Conservation (phyloP, 2,113 vertebrate genomes). For the Baryphthengus martii region DNA sequence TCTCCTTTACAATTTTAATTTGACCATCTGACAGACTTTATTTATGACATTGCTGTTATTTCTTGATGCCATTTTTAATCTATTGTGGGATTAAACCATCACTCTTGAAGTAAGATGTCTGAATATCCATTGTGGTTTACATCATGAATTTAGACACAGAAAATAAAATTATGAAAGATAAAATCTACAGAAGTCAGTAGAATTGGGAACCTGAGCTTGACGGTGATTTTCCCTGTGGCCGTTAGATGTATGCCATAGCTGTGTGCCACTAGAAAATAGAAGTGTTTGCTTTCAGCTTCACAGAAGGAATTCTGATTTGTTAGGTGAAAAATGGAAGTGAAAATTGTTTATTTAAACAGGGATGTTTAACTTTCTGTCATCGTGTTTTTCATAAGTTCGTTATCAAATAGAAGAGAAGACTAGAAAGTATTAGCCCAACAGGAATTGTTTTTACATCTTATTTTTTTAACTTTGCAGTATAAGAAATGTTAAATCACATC, state of each 20-base stretch:
- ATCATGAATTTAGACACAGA: background rate
- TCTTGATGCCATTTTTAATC: background rate
- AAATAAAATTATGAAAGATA: background rate
- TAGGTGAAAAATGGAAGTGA: background rate
- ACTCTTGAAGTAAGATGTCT: background rate
- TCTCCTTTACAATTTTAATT: background rate
- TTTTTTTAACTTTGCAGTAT: background rate
- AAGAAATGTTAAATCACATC: background rate
- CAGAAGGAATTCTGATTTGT: background rate
- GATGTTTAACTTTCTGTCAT: background rate
- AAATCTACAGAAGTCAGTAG: background rate
- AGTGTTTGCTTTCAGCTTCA: background rate
- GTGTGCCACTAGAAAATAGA: background rate
- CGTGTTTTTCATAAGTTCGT: background rate
- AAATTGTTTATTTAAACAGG: background rate
- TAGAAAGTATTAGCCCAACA: background rate
- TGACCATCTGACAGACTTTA: background rate
- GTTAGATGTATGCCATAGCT: fast-evolving
- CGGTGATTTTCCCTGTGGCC: background rate
- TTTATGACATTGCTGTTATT: background rate
- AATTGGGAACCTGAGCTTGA: background rate
- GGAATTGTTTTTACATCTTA: background rate
- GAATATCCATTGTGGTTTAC: background rate
- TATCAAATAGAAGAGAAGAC: background rate
- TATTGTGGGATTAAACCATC: background rate